These are phyloP conservation scores for Notospermus geniculatus DNA, from an alignment of 1,140 invertebrate species.

Conservation along the genomic window DNA sequence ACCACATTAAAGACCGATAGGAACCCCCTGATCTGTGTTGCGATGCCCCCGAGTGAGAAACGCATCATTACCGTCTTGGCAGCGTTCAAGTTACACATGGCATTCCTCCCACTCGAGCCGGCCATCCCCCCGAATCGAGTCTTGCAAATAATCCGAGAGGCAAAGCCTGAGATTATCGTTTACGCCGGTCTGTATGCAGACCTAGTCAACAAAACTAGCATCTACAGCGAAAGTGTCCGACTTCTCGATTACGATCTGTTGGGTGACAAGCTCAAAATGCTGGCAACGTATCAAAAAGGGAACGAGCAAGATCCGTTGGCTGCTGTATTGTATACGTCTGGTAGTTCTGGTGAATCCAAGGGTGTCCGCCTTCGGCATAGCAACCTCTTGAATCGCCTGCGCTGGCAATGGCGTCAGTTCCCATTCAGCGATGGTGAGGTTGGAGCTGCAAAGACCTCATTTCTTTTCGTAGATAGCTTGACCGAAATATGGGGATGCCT, in stretches of 20 bases:
- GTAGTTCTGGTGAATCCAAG: background rate
- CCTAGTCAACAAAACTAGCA: background rate
- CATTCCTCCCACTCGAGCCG: background rate
- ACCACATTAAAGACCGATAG: background rate
- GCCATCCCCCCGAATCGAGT: background rate
- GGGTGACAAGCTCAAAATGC: background rate
- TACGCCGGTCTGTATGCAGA: background rate
- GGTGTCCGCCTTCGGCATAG: slow-evolving; percentile 5
- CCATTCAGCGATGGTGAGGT: background rate
- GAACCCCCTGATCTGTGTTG: background rate
- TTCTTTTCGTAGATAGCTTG: background rate
- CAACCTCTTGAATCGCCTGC: slow-evolving; percentile 2
- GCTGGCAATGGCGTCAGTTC: slow-evolving; percentile 4
- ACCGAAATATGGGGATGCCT: background rate
- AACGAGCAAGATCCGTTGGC: background rate
- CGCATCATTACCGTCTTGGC: background rate
- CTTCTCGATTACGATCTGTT: slow-evolving; percentile 2
- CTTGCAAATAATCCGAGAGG: background rate
- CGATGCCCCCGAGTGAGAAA: background rate
- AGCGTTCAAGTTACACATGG: slow-evolving; percentile 4
- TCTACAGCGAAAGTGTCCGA: background rate
- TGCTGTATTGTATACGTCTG: background rate
- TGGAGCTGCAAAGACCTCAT: slow-evolving; percentile 1
- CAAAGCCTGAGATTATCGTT: slow-evolving; percentile 1
- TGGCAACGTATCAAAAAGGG: background rate